phyloP scores from a whole-genome alignment of 2,888 invertebrate species.

The Clepsis dumicolana region DNA sequence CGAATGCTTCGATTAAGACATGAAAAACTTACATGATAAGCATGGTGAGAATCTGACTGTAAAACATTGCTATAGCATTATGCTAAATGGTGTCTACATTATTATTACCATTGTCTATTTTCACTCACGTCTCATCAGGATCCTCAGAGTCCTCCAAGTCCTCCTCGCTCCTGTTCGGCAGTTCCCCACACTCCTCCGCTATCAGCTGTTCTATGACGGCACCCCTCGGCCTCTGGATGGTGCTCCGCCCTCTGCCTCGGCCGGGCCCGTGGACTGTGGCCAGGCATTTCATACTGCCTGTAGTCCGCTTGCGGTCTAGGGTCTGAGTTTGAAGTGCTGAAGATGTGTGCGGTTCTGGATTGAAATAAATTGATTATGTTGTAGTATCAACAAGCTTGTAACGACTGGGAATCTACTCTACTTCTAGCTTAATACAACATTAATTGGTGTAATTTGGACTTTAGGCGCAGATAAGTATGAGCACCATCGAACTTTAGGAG shows the following conservation, averaged over 20 bases:
- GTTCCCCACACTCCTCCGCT: slow-evolving; percentile 78
- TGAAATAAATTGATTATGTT: slow-evolving; percentile 17
- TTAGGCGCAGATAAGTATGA: no score
- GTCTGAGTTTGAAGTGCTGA: slow-evolving; percentile 82
- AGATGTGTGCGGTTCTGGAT: slow-evolving; percentile 78
- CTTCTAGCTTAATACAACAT: no score
- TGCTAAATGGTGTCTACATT: no score
- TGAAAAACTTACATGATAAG: no score
- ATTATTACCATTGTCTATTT: no score
- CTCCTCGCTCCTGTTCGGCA: slow-evolving; percentile 79
- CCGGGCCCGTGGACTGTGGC: slow-evolving; percentile 76
- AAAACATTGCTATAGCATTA: no score
- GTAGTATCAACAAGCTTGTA: no score
- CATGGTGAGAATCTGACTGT: no score
- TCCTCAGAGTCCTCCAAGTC: slow-evolving; percentile 88
- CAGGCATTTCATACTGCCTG: slow-evolving; percentile 68
- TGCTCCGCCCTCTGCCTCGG: slow-evolving; percentile 65
- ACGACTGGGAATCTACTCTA: no score
- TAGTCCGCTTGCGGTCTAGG: slow-evolving; percentile 70
- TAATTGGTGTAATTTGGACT: no score
- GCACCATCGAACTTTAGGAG: no score
- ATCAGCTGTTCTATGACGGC: slow-evolving; percentile 78
- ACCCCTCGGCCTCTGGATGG: slow-evolving; percentile 73
- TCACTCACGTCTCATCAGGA: slow-evolving; percentile 80
- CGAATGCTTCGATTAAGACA: no score